Base-by-base conservation (phyloP, 2,888 invertebrate species). In the Morpho achilles region DNA sequence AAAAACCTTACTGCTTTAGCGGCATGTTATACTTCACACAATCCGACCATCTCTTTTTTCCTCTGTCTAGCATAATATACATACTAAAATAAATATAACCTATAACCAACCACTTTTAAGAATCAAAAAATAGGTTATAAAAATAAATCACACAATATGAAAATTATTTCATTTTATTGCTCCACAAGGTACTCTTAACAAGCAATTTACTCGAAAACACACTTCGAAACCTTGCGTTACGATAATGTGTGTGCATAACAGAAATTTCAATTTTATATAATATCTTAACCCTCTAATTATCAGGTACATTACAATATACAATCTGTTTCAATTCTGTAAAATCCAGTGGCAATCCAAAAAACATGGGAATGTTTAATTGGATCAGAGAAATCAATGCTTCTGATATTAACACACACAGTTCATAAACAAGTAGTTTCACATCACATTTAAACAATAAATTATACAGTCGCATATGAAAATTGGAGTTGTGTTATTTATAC, bases 81-180 rank as follows among this genome's bases (percentile, higher is more conserved):
- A 16, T 16, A 16, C 16, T 16, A 16, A 16, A 16, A 16, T 16
- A 16, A 16, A 16, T 16, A 16, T 16, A 16, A 16, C 16, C 16
- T 1, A 1, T 16, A 16, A 16, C 16, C 16, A 16, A 16, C 16
- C 16, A 16, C 16, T 16, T 16, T 16, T 16, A 16, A 16, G 16
- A 16, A 16, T 16, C 16, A 43, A 9, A 9, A 43, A 46, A 50
- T 3, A 7, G 53, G 32, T 10, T 8, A 45, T 16, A n/a, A 57
- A 71, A 79, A 80, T 78, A 62, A 82, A 78, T 76, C 73, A 76
- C 64, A 50, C 71, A 60, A 72, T 63, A 68, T 81, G 79, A 75
- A 84, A 82, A 83, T 80, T 75, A 76, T 83, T 80, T 81, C 74
- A 73, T 75, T 83, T 83, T 84, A 84, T 84, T 84, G 84, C 83